Percentiles rank a stretch among this genome's conserved stretches.
phyloP scores from a whole-genome alignment of 2,113 vertebrate genomes.

The Protobothrops mucrosquamatus region DNA sequence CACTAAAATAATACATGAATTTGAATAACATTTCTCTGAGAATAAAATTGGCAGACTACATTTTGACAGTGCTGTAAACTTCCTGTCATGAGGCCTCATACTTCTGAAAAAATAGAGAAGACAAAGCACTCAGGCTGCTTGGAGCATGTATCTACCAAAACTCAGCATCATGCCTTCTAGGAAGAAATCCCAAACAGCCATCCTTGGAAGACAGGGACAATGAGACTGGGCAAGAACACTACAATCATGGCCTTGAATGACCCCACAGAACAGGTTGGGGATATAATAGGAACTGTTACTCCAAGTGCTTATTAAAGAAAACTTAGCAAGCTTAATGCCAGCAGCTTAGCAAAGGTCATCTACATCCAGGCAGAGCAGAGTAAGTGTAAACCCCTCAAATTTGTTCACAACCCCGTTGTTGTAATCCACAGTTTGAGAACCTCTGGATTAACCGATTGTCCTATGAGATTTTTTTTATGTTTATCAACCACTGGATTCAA shows the following conservation, averaged over 20 bases:
- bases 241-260: neutral
- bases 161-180: neutral
- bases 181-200: neutral
- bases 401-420: neutral
- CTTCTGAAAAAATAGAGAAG: neutral
- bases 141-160: neutral
- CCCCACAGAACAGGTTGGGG: neutral
- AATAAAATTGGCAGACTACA: neutral
- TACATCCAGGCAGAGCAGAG: neutral
- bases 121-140: neutral
- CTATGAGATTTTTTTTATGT: neutral
- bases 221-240: neutral
- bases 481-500: neutral
- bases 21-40: neutral
- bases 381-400: neutral
- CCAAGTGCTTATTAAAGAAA: neutral
- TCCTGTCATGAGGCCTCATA: neutral
- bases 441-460: neutral
- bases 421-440: neutral
- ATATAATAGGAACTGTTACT: neutral
- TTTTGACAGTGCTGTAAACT: neutral
- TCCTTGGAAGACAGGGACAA: neutral
- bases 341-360: neutral
- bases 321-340: neutral
- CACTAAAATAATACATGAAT: neutral